Conservation (phyloP, 2,113 vertebrate species). For the Osmerus mordax region DNA sequence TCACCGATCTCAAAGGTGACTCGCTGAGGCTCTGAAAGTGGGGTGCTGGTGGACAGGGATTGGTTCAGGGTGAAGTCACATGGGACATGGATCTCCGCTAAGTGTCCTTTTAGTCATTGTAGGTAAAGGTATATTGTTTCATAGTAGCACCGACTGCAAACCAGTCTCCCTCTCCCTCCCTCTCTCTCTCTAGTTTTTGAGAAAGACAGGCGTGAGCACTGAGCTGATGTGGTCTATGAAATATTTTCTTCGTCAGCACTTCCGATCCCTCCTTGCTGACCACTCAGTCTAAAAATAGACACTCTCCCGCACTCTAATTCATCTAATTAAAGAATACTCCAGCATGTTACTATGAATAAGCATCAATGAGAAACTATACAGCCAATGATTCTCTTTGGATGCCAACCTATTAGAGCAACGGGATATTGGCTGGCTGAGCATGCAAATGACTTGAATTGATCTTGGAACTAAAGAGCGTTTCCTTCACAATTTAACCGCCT, state of each 20-base stretch:
- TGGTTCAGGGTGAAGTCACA: constrained; percentile 50
- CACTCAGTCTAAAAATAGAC: constrained; percentile 37
- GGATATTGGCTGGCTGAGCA: neutral
- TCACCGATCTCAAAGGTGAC: constrained; percentile 74
- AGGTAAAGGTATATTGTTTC: constrained; percentile 47
- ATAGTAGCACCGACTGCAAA: constrained; percentile 19
- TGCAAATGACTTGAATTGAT: constrained; percentile 15
- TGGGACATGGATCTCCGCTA: constrained; percentile 55
- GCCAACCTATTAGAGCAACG: too few species aligned
- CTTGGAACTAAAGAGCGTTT: neutral
- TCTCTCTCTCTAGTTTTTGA: neutral
- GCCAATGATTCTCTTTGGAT: too few species aligned
- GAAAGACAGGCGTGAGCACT: constrained; percentile 1
- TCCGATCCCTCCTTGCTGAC: constrained; percentile 18
- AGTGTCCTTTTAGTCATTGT: constrained; percentile 56
- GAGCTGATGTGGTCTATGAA: constrained; percentile 18
- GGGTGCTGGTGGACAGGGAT: constrained; percentile 28
- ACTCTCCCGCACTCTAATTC: constrained; percentile 6
- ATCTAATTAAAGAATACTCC: constrained; percentile 1
- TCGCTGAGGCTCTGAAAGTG: constrained; percentile 47
- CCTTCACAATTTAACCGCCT: neutral
- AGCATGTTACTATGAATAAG: constrained; percentile 24
- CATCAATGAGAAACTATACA: constrained; percentile 9
- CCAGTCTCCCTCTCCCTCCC: too few species aligned
- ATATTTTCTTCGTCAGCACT: constrained; percentile 16